Percentiles rank a stretch among this genome's conserved stretches.
These are phyloP conservation scores for Orgyia antiqua DNA, from an alignment of 2,888 invertebrate species.

Conservation along the genomic window DNA sequence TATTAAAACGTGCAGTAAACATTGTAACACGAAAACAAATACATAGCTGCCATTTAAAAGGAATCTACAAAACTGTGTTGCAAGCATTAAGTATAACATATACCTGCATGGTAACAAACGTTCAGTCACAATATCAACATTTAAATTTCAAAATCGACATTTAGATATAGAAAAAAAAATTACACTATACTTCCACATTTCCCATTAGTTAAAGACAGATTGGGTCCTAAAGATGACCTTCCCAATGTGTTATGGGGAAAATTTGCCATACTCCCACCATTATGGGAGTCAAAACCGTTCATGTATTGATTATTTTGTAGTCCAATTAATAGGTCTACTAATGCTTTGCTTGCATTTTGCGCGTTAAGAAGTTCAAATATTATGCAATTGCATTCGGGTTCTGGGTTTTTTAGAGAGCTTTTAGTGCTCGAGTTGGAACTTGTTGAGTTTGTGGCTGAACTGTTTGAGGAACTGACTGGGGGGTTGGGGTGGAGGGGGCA, in stretches of 20 bases:
- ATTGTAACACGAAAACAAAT: too few relatives aligned
- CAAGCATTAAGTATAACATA: conserved; percentile 17
- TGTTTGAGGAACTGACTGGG: conserved; percentile 28
- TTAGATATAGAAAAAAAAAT: conserved; percentile 19
- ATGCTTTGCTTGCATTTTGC: conserved; percentile 62
- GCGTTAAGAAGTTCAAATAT: conserved; percentile 66
- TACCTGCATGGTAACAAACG: conserved; percentile 26
- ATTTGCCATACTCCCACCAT: conserved; percentile 25
- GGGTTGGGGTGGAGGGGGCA: conserved; percentile 62
- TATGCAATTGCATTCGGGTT: conserved; percentile 69
- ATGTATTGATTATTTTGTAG: conserved; percentile 69
- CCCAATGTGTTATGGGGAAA: conserved; percentile 52
- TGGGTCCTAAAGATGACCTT: conserved; percentile 47
- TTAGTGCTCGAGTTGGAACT: conserved; percentile 48
- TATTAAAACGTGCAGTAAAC: too few relatives aligned
- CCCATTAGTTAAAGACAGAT: conserved; percentile 61
- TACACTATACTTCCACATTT: conserved; percentile 71
- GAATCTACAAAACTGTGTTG: background rate
- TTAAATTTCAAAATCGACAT: conserved; percentile 24
- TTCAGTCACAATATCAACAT: conserved; percentile 30
- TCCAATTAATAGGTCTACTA: conserved; percentile 64
- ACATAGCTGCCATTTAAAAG: too few relatives aligned
- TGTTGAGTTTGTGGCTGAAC: conserved; percentile 33
- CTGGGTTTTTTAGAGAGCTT: conserved; percentile 46
- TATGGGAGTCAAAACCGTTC: conserved; percentile 54